phyloP scores from a whole-genome alignment of 2,113 vertebrate genomes.

The Malurus alboscapulatus region DNA sequence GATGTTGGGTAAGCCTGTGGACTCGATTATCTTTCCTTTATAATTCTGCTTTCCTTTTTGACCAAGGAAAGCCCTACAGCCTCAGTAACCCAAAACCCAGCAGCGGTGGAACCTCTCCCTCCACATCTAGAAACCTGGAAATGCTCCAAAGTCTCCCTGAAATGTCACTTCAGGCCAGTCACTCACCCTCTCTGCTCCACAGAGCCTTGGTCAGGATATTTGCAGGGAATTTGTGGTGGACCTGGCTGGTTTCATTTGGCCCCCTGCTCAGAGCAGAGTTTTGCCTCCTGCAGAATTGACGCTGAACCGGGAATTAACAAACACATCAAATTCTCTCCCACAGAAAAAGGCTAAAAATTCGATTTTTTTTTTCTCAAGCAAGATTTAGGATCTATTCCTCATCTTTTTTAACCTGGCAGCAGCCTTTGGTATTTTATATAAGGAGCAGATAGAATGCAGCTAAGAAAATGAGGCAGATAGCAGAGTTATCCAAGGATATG shows the following conservation, averaged over 20 bases:
- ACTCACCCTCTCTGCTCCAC: background rate
- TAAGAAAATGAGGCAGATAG: background rate
- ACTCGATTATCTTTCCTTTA: background rate
- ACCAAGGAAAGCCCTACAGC: background rate
- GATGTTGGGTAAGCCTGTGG: constrained; percentile 81
- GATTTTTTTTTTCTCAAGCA: background rate
- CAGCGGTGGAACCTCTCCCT: background rate
- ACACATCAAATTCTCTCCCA: background rate
- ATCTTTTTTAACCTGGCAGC: background rate
- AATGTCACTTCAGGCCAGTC: background rate
- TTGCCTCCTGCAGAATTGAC: background rate
- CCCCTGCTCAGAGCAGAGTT: background rate
- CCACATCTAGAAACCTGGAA: rapidly evolving
- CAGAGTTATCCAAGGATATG: background rate
- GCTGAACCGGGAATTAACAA: background rate
- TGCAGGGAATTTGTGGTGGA: background rate
- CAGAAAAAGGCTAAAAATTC: background rate
- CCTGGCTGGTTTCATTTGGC: rapidly evolving
- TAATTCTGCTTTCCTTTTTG: background rate
- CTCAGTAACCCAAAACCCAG: background rate
- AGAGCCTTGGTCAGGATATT: background rate
- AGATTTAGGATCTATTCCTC: background rate
- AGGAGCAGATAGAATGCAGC: background rate
- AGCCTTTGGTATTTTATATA: background rate
- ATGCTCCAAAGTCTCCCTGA: rapidly evolving